Percentiles rank a stretch among this genome's conserved stretches.
phyloP scores from a whole-genome alignment of 2,113 vertebrate genomes.

The Mus musculus region GRCm39 chr6:100628001-100628500 shows the following conservation, averaged over 20 bases:
- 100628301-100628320: neutral
- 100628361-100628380: constrained; percentile 21
- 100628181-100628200: neutral
- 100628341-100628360: neutral
- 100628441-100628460: neutral
- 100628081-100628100: neutral
- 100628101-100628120: neutral
- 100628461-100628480: constrained; percentile 27
- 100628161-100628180: neutral
- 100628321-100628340: neutral
- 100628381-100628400: constrained; percentile 23
- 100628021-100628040: neutral
- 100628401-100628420: constrained; percentile 37
- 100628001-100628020: neutral
- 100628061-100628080: neutral
- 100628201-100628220: neutral
- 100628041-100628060: neutral
- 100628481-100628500: neutral
- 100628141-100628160: neutral
- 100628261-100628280: neutral
- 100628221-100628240: neutral
- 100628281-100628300: neutral
- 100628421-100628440: neutral
- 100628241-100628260: neutral
- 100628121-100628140: neutral